Evolutionary conservation across 2,888 invertebrate genomes (phyloP).

Genomic region (Microctonus aethiopoides): DNA sequence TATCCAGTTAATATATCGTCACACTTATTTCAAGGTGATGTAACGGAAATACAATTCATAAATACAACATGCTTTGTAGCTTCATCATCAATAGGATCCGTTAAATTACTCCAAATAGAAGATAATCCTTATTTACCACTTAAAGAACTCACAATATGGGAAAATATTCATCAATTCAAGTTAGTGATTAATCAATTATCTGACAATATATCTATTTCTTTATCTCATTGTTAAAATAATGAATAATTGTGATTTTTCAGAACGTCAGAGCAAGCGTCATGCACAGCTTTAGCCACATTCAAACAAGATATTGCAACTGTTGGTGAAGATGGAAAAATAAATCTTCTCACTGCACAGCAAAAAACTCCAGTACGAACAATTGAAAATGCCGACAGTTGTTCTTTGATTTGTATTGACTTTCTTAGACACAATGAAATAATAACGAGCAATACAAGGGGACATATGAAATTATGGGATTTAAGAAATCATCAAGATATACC

Average conservation of each 20-base stretch:
- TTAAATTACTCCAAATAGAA: slow-evolving; percentile 75
- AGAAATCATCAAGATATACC: slow-evolving; percentile 75
- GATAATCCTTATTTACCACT: slow-evolving; percentile 72
- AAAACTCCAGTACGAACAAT: slow-evolving; percentile 68
- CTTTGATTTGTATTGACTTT: slow-evolving; percentile 81
- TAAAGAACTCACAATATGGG: slow-evolving; percentile 73
- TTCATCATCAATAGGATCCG: slow-evolving; percentile 74
- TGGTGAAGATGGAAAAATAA: slow-evolving; percentile 85
- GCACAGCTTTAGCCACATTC: slow-evolving; percentile 80
- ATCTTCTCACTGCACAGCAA: slow-evolving; percentile 70
- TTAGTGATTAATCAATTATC: slow-evolving; percentile 52
- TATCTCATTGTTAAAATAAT: slow-evolving; percentile 18
- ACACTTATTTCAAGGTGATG: slow-evolving; percentile 76
- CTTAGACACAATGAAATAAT: slow-evolving; percentile 81
- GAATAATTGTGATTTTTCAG: slow-evolving; percentile 37
- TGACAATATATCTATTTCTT: not conserved
- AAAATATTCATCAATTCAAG: slow-evolving; percentile 75
- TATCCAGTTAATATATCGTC: slow-evolving; percentile 74
- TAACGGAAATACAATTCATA: slow-evolving; percentile 83
- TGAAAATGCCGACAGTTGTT: slow-evolving; percentile 83
- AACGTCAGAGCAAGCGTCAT: slow-evolving; percentile 71
- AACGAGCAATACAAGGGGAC: slow-evolving; percentile 87
- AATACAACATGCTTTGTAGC: slow-evolving; percentile 75
- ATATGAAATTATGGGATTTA: slow-evolving; percentile 91
- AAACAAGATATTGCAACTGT: slow-evolving; percentile 84